These are phyloP conservation scores for Nomada ruficornis DNA, from an alignment of 2,888 invertebrate species.

Conservation along the genomic window DNA sequence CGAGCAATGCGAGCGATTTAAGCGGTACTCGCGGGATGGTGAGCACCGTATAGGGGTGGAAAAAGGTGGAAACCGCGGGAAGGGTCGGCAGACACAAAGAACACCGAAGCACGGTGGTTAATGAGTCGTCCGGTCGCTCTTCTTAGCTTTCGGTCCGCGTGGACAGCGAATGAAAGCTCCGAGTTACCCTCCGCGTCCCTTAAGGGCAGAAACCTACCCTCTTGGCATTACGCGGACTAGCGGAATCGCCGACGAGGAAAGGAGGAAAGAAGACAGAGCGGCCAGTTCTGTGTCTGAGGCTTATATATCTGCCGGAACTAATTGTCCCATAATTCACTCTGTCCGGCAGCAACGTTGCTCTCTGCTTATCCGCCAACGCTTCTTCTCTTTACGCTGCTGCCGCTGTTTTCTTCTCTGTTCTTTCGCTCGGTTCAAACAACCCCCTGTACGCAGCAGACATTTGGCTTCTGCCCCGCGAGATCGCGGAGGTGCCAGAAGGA, in stretches of 20 bases:
- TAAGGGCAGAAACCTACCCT: constrained; percentile 53
- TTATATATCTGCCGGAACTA: constrained; percentile 82
- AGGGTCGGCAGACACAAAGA: constrained; percentile 66
- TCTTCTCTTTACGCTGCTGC: constrained; percentile 40
- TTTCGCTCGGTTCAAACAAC: constrained; percentile 50
- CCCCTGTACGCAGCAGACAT: constrained; percentile 32
- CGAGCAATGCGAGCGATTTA: constrained; percentile 32
- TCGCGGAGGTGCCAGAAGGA: constrained; percentile 2
- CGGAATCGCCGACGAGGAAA: constrained; percentile 47
- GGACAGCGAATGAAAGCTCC: constrained; percentile 64
- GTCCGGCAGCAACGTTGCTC: constrained; percentile 74
- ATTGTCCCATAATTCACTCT: constrained; percentile 82
- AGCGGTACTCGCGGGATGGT: constrained; percentile 31
- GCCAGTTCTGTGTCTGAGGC: constrained; percentile 76
- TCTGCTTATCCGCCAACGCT: constrained; percentile 70
- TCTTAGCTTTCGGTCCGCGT: constrained; percentile 64
- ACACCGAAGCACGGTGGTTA: constrained; percentile 73
- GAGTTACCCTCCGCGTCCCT: constrained; percentile 44
- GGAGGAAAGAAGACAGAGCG: constrained; percentile 49
- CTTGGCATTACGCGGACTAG: constrained; percentile 22
- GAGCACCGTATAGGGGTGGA: constrained; percentile 18
- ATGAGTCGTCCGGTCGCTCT: constrained; percentile 76
- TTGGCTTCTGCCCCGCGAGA: constrained; percentile 50
- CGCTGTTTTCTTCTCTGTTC: constrained; percentile 25
- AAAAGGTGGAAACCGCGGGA: constrained; percentile 30